Base-by-base conservation (phyloP, 2,797 vertebrate species). In the Lutjanus campechanus region DNA sequence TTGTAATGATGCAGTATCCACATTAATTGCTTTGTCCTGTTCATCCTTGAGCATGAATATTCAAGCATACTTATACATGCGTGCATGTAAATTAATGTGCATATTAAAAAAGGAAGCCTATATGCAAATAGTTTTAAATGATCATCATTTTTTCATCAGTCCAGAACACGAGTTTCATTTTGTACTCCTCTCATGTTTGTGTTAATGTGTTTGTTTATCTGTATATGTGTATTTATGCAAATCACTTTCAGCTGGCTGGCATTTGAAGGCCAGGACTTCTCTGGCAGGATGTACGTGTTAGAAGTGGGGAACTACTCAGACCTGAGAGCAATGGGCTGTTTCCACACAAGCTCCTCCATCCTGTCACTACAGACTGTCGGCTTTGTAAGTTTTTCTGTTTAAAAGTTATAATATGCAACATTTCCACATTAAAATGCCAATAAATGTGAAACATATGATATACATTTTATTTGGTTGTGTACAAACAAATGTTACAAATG, bases 281-380 rank as follows among this genome's bases (percentile, higher is more conserved):
- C 93, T 0, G 96, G 95, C 16, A 96, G 94, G 84, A 96, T 97
- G 93, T 98, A 97, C 1, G 96, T 98, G 56, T 85, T 99, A 68
- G 98, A 99, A 86, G 96, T 96, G 93, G 98, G 97, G 55, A 93
- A 85, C 81, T 99, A 98, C 83, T 95, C 97, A 7, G 94, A 96
- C 87, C 94, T 97, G 76, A 93, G 75, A 19, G 93, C 96, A 0
- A 96, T 98, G 96, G 97, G 97, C 85, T 98, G 96, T 73, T 86
- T 88, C 43, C 50, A 81, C 8, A 64, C 93, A 0, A 87, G 92
- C 83, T 51, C 94, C 49, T 85, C 93, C 79, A 92, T 98, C 80
- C 94, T 92, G 85, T 99, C 98, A 12, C 90, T 98, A 36, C 96
- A 79, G 81, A 95, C 95, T 43, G 88, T 94, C 78, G 96, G 96